Base-by-base conservation (phyloP, 2,113 vertebrate genomes). In the Acinonyx jubatus region DNA sequence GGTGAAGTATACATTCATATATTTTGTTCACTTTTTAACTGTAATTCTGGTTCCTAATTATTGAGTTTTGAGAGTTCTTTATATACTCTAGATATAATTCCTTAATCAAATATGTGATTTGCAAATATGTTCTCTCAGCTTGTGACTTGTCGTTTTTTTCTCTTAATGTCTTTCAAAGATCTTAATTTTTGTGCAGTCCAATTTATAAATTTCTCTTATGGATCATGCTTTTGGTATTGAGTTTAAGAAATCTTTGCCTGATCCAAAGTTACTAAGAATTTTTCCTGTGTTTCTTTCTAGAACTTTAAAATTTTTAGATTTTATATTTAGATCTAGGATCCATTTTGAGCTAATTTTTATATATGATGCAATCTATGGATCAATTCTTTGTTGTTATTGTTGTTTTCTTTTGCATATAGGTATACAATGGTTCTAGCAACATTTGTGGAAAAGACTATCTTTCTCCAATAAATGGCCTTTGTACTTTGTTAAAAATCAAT, bases 21-120 rank as follows among this genome's bases (percentile, higher is more conserved):
- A 84, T 61, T 74, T 73, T 93, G 31, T 89, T 90, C 55, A 65
- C 29, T 94, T 93, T 87, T 80, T 94, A 84, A 85, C 73, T 94
- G 41, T 6, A 27, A 33, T 74, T 86, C 85, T 66, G 1, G 38
- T 74, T 38, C 25, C 38, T 66, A 38, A 63, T 48, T 68, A 82
- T 69, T 55, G 7, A 38, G 45, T 88, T 65, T 55, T 88, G 23
- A 92, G 36, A 4, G 13, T 27, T 78, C 14, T 91, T 87, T 89
- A 89, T 45, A 57, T 69, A 74, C 41, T 84, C 27, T n/a, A 85
- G 45, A 10, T 74, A 14, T 7, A 92, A 90, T 92, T 84, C 18
- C 29, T 76, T 50, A 76, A 87, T 41, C 31, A 90, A 18, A 69
- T 36, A 82, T 9, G 13, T 55, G 69, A 50, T 21, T 50, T 84